These are phyloP conservation scores for Cirrhinus molitorella DNA, from an alignment of 2,797 vertebrate genomes.

Conservation along the genomic window DNA sequence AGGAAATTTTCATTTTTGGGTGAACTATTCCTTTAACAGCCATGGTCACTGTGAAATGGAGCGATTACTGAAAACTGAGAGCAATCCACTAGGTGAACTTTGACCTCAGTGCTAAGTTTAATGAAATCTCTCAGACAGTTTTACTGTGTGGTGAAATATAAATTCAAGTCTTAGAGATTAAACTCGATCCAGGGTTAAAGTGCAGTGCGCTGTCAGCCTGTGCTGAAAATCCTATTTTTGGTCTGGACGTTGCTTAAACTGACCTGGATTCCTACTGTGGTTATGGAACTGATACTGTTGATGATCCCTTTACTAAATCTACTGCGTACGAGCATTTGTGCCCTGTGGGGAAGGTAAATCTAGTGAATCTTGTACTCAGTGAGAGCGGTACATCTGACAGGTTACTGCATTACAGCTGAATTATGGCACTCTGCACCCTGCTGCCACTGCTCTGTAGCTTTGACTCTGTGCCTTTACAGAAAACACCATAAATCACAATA, in stretches of 20 bases:
- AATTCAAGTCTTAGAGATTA: conserved; percentile 18
- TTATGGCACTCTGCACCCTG: conserved; percentile 1
- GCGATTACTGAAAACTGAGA: neutral
- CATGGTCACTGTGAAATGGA: neutral
- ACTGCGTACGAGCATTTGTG: neutral
- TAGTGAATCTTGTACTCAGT: neutral
- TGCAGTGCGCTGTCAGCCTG: neutral
- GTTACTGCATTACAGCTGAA: conserved; percentile 29
- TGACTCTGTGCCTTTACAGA: conserved; percentile 25
- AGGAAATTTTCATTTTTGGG: neutral
- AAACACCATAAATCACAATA: conserved; percentile 33
- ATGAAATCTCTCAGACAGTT: neutral
- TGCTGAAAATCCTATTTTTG: conserved; percentile 22
- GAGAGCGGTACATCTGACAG: conserved; percentile 27
- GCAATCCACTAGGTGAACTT: neutral
- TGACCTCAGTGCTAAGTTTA: neutral
- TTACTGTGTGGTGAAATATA: neutral
- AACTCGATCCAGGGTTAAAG: conserved; percentile 5
- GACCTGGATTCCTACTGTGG: neutral
- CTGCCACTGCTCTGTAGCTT: conserved; percentile 24
- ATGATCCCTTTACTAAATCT: conserved; percentile 6
- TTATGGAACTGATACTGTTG: conserved; percentile 3
- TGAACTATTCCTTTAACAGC: neutral
- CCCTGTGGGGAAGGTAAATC: conserved; percentile 14
- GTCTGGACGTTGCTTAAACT: neutral